These are phyloP conservation scores for Taeniopygia guttata DNA, from an alignment of 2,797 vertebrate species.

Conservation along the genomic window DNA sequence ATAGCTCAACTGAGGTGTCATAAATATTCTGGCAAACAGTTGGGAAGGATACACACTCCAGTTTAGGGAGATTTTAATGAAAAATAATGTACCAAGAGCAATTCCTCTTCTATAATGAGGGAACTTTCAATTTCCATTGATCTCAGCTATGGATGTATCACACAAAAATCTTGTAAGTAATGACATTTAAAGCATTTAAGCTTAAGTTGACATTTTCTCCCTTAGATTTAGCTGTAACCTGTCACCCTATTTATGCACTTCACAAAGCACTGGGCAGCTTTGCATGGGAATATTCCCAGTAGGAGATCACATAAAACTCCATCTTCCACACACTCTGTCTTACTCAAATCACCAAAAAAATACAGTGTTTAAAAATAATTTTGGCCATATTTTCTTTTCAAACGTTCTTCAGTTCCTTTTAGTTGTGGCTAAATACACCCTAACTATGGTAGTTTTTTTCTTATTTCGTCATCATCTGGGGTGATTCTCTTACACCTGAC, in stretches of 20 bases:
- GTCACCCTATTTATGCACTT: slow-evolving; percentile 25
- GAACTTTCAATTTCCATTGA: slow-evolving; percentile 34
- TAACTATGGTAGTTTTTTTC: background rate
- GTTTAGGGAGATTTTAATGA: slow-evolving; percentile 25
- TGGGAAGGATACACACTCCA: background rate
- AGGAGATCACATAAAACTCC: background rate
- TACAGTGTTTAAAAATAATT: background rate
- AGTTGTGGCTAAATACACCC: background rate
- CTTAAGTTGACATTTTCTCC: slow-evolving; percentile 26
- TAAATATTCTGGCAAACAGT: background rate
- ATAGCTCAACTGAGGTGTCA: background rate
- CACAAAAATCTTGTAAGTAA: slow-evolving; percentile 22
- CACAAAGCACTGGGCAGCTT: slow-evolving; percentile 10
- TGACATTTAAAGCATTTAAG: slow-evolving; percentile 32
- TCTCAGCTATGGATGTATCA: slow-evolving; percentile 24
- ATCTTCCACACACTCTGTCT: background rate
- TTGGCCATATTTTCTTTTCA: background rate
- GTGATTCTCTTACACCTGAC: background rate
- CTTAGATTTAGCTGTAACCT: slow-evolving; percentile 42
- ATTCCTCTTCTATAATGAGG: slow-evolving; percentile 36
- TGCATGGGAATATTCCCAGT: slow-evolving; percentile 1
- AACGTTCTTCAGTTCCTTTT: background rate
- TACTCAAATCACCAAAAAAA: background rate
- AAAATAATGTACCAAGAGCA: slow-evolving; percentile 12
- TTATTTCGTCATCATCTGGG: background rate